phyloP scores from a whole-genome alignment of 2,113 vertebrate species.

The Solenodon paradoxus region DNA sequence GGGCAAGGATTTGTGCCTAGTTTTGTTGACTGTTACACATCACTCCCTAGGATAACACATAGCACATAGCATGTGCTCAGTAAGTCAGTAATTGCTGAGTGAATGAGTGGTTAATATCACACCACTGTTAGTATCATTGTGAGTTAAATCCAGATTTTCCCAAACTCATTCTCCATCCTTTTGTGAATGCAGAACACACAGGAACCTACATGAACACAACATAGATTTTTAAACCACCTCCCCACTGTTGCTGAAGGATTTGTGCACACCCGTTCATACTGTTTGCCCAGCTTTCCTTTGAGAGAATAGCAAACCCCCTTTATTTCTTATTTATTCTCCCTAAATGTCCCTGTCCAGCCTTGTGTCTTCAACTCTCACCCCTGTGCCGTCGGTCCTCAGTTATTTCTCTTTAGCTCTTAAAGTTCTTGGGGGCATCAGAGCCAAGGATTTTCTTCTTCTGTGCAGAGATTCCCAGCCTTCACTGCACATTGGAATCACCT shows the following conservation, averaged over 20 bases:
- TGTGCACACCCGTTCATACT: accelerated
- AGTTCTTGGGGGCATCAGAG: neutral
- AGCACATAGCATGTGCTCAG: neutral
- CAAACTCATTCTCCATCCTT: neutral
- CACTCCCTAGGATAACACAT: neutral
- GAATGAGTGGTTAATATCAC: neutral
- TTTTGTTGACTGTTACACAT: neutral
- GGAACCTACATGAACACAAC: too few relatives aligned
- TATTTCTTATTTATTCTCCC: neutral
- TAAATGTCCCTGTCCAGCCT: neutral
- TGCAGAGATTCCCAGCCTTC: neutral
- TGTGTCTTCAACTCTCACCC: neutral
- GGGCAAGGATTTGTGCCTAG: neutral
- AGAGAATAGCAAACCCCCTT: neutral
- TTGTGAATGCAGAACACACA: too few relatives aligned
- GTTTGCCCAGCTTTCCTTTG: neutral
- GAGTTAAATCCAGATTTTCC: neutral
- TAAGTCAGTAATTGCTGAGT: neutral
- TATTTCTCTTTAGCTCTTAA: neutral
- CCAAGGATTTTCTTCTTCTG: neutral
- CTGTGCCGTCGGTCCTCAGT: neutral
- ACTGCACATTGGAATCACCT: neutral
- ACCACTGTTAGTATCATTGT: neutral
- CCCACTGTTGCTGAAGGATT: neutral
- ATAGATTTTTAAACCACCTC: neutral